Conservation (phyloP, 2,113 vertebrate species). For the Ceyx melanurus region DNA sequence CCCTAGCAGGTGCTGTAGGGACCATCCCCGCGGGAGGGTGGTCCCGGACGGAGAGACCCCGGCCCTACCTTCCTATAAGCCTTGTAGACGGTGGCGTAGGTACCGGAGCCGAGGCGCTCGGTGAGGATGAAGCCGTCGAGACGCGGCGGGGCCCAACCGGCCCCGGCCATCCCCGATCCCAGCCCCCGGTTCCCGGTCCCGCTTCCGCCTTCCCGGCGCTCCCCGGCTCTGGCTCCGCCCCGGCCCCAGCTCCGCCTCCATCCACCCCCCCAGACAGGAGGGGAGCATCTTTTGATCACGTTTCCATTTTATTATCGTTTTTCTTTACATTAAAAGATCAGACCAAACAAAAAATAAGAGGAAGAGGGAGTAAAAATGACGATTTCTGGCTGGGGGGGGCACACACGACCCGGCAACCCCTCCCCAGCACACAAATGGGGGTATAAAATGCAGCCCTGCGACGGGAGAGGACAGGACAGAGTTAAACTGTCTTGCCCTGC, state of each 20-base stretch:
- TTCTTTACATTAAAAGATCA: neutral
- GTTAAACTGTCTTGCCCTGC: neutral
- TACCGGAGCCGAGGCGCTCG: slow-evolving; percentile 90
- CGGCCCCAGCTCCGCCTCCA: neutral
- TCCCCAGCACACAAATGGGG: neutral
- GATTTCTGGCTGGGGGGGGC: neutral
- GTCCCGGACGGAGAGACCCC: neutral
- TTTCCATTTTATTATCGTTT: neutral
- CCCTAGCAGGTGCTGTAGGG: neutral
- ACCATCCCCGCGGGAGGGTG: neutral
- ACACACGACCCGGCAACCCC: neutral
- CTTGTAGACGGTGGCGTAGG: slow-evolving; percentile 94
- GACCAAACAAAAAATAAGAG: neutral
- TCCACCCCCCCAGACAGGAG: neutral
- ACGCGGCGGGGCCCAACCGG: slow-evolving; percentile 86
- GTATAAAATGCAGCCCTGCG: rapidly evolving
- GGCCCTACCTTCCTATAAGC: slow-evolving; percentile 91
- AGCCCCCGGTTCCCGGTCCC: neutral
- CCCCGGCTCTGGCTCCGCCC: neutral
- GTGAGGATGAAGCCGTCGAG: slow-evolving; percentile 90
- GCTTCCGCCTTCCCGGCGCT: neutral
- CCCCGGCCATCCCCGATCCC: neutral
- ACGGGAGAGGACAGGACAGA: neutral
- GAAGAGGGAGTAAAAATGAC: neutral
- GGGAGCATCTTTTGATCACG: neutral